phyloP scores from a whole-genome alignment of 2,113 vertebrate genomes.

The Solea senegalensis region DNA sequence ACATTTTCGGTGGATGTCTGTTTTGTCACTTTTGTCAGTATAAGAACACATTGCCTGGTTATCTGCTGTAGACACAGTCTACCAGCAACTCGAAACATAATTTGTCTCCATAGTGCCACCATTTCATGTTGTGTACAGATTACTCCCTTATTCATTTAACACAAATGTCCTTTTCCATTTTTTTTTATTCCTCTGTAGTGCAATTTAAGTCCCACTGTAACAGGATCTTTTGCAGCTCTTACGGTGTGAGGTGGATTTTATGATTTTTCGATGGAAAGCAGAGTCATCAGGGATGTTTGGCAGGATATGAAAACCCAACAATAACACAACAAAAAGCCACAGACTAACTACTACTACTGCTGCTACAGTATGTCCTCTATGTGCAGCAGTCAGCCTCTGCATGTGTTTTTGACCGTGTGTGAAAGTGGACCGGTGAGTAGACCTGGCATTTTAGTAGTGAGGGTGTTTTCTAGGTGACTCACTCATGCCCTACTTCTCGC shows the following conservation, averaged over 20 bases:
- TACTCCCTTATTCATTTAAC: background rate
- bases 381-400: background rate
- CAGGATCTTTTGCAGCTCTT: too few species aligned
- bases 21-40: conserved; percentile 17
- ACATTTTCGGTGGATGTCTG: conserved; percentile 6
- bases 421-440: conserved; percentile 24
- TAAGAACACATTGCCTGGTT: background rate
- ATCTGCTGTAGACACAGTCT: background rate
- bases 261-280: too few species aligned
- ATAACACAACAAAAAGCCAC: conserved; percentile 1
- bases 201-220: too few species aligned
- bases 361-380: too few species aligned
- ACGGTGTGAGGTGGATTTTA: too few species aligned
- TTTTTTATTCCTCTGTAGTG: too few species aligned
- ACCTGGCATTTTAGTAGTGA: conserved; percentile 27
- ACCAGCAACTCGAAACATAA: background rate
- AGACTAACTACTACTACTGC: too few species aligned
- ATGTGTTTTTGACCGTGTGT: background rate
- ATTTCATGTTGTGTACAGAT: background rate
- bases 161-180: too few species aligned
- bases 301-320: background rate
- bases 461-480: conserved; percentile 56
- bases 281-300: too few species aligned
- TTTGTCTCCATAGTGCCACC: background rate
- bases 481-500: conserved; percentile 63